Conservation (phyloP, 2,113 vertebrate species). For the Odontesthes bonariensis region DNA sequence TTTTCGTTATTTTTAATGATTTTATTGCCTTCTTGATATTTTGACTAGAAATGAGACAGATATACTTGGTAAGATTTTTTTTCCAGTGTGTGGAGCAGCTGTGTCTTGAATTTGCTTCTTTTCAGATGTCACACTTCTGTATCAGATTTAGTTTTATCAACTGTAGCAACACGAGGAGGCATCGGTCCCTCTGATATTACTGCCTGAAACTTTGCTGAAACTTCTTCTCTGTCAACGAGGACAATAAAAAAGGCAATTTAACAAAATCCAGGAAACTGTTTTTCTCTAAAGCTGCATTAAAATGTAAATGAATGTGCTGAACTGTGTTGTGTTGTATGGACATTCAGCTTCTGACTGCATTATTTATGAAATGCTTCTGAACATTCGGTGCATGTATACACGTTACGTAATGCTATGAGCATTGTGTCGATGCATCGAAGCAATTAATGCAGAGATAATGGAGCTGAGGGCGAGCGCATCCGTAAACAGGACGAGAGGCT, state of each 20-base stretch:
- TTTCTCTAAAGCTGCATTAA: too few species aligned
- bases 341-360: too few species aligned
- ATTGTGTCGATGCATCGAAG: conserved; percentile 46
- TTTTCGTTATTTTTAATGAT: too few species aligned
- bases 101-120: conserved; percentile 33
- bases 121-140: too few species aligned
- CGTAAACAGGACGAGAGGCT: neutral
- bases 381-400: conserved; percentile 1
- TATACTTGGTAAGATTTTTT: too few species aligned
- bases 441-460: conserved; percentile 36
- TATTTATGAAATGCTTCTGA: neutral
- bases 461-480: conserved; percentile 31
- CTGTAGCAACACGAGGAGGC: neutral
- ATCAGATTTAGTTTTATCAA: neutral
- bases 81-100: conserved; percentile 50
- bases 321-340: too few species aligned
- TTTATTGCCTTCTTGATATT: too few species aligned
- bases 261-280: too few species aligned
- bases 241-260: too few species aligned
- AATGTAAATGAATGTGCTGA: too few species aligned
- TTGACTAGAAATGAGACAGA: too few species aligned
- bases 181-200: too few species aligned
- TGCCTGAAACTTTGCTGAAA: neutral
- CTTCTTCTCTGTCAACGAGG: neutral
- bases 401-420: conserved; percentile 13